Evolutionary conservation across 2,888 invertebrate species (phyloP).

Genomic region (Cantharis rufa): DNA sequence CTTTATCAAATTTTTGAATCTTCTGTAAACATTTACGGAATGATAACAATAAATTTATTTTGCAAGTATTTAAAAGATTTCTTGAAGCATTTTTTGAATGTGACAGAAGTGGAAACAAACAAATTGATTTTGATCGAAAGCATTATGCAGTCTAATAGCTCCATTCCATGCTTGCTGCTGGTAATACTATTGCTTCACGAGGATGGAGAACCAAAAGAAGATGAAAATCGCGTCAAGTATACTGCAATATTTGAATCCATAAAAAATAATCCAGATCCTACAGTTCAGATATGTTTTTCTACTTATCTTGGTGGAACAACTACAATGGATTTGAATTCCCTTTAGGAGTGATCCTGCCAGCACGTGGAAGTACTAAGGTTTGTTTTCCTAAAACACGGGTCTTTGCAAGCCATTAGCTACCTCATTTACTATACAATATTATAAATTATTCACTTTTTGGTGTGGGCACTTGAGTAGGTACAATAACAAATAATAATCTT

Average conservation of each 20-base stretch:
- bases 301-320: slow-evolving; percentile 1
- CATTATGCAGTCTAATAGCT: neutral
- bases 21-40: neutral
- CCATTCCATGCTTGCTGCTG: slow-evolving; percentile 3
- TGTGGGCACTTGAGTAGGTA: no score
- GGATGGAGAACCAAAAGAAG: neutral
- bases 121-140: neutral
- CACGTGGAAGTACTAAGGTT: no score
- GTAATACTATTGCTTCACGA: slow-evolving; percentile 12
- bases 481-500: no score
- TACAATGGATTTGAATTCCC: slow-evolving; percentile 1
- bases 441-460: no score
- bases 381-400: no score
- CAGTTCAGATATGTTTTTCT: slow-evolving; percentile 7
- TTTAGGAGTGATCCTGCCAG: neutral
- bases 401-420: neutral
- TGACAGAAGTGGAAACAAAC: neutral
- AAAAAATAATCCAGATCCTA: neutral
- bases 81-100: neutral
- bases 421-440: neutral
- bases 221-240: neutral
- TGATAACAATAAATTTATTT: neutral
- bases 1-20: neutral
- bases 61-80: neutral
- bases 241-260: neutral